Evolutionary conservation across 2,797 vertebrate genomes (phyloP).

Genomic region (Molossus molossus): DNA sequence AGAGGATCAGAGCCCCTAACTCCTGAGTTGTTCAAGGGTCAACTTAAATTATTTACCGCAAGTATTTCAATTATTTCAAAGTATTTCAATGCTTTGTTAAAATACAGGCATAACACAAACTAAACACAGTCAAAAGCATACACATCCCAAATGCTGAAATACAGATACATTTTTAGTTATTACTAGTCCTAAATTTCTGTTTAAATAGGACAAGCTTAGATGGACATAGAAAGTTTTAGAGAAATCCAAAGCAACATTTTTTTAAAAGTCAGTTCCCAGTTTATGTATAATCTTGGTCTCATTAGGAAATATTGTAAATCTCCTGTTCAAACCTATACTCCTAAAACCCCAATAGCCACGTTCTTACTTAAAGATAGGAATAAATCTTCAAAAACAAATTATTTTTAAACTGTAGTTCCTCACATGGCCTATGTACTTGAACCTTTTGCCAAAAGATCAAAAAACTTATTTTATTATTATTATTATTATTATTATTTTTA

Average conservation of each 20-base stretch:
- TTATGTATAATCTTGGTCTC: constrained; percentile 18
- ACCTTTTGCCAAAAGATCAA: constrained; percentile 34
- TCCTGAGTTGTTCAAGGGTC: not conserved
- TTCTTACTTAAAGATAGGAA: not conserved
- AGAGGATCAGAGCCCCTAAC: not conserved
- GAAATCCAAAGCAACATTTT: constrained; percentile 16
- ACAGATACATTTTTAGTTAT: not conserved
- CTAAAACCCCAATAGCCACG: not conserved
- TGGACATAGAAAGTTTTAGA: constrained; percentile 30
- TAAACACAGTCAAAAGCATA: constrained; percentile 26
- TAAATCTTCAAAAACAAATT: not conserved
- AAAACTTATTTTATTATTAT: not conserved
- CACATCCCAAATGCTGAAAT: not conserved
- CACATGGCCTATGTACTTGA: not conserved
- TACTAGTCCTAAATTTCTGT: constrained; percentile 49
- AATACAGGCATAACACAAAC: not conserved
- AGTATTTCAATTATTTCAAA: not conserved
- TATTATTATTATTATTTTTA: too few species aligned
- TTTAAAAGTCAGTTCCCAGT: not conserved
- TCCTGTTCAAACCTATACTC: not conserved
- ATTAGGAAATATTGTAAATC: constrained; percentile 34
- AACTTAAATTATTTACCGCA: not conserved
- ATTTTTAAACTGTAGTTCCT: constrained; percentile 10
- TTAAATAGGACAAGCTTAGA: constrained; percentile 17
- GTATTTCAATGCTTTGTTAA: not conserved